phyloP scores from a whole-genome alignment of 2,888 invertebrate genomes.

The Helicoverpa assulta region DNA sequence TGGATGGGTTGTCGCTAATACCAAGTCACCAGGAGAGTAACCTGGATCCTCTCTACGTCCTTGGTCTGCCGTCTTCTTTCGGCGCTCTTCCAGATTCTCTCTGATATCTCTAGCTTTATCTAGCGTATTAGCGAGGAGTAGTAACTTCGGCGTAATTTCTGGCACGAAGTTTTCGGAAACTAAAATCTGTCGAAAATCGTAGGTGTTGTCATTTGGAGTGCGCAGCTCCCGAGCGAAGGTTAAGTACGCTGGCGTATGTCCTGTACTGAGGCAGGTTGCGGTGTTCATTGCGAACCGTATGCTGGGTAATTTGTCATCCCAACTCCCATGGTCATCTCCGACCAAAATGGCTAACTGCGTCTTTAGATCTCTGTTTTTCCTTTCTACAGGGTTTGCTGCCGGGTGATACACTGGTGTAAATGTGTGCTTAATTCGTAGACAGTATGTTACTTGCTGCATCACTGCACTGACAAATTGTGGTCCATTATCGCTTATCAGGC shows the following conservation, averaged over 20 bases:
- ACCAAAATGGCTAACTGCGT: slow-evolving; percentile 29
- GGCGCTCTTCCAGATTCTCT: slow-evolving; percentile 19
- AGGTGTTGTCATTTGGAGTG: slow-evolving; percentile 15
- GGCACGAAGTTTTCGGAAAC: slow-evolving; percentile 21
- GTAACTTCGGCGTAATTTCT: slow-evolving; percentile 23
- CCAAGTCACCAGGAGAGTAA: slow-evolving; percentile 10
- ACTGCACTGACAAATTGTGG: slow-evolving; percentile 68
- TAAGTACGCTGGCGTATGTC: slow-evolving; percentile 19
- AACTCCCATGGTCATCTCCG: slow-evolving; percentile 13
- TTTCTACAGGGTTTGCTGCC: slow-evolving; percentile 16
- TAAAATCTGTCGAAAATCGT: slow-evolving; percentile 22
- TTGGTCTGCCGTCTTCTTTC: slow-evolving; percentile 12
- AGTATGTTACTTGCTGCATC: slow-evolving; percentile 66
- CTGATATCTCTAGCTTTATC: slow-evolving; percentile 14
- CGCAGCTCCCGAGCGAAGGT: slow-evolving; percentile 19
- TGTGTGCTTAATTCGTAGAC: slow-evolving; percentile 60
- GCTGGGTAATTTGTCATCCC: slow-evolving; percentile 14
- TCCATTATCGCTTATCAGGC: slow-evolving; percentile 71
- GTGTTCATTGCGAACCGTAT: slow-evolving; percentile 33
- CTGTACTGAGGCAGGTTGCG: slow-evolving; percentile 12
- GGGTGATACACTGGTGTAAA: slow-evolving; percentile 37
- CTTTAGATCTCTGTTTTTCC: slow-evolving; percentile 27
- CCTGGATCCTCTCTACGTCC: slow-evolving; percentile 17
- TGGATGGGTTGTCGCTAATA: neutral
- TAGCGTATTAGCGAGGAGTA: slow-evolving; percentile 21